phyloP scores from a whole-genome alignment of 2,888 invertebrate species.

The Eupithecia pulchellata region DNA sequence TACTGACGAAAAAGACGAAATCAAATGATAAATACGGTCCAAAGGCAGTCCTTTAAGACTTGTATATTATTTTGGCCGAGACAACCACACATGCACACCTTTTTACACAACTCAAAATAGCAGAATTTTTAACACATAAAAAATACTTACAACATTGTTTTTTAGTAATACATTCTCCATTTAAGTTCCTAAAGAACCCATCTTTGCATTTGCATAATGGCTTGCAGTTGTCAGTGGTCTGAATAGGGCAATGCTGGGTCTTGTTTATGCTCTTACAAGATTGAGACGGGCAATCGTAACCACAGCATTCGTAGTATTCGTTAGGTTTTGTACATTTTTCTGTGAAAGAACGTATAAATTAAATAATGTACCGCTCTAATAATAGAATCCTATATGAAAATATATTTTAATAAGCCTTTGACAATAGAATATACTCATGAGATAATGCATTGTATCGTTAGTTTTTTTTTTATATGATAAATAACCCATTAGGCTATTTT shows the following conservation, averaged over 20 bases:
- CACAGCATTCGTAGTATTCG: constrained; percentile 25
- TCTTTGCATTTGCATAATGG: constrained; percentile 47
- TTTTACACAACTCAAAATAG: not conserved
- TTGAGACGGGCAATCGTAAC: constrained; percentile 30
- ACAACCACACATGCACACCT: no score
- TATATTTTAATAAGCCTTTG: no score
- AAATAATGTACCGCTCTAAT: not conserved
- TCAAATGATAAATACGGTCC: no score
- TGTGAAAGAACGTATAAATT: constrained; percentile 14
- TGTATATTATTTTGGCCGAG: no score
- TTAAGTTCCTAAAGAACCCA: constrained; percentile 42
- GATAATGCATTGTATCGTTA: no score
- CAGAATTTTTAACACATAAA: not conserved
- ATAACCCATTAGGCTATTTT: not conserved
- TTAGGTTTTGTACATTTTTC: constrained; percentile 23
- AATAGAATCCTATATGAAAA: not conserved
- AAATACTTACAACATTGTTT: constrained; percentile 48
- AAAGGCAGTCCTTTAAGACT: no score
- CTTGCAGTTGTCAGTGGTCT: constrained; percentile 31
- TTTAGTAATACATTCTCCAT: constrained; percentile 44
- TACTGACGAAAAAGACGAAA: no score
- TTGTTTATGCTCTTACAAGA: constrained; percentile 33
- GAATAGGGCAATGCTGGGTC: constrained; percentile 27
- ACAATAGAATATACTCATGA: no score
- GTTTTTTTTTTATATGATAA: no score